Percentiles rank a stretch among this genome's conserved stretches.
These are phyloP conservation scores for Eupithecia pulchellata DNA, from an alignment of 2,888 invertebrate species.

Conservation along the genomic window DNA sequence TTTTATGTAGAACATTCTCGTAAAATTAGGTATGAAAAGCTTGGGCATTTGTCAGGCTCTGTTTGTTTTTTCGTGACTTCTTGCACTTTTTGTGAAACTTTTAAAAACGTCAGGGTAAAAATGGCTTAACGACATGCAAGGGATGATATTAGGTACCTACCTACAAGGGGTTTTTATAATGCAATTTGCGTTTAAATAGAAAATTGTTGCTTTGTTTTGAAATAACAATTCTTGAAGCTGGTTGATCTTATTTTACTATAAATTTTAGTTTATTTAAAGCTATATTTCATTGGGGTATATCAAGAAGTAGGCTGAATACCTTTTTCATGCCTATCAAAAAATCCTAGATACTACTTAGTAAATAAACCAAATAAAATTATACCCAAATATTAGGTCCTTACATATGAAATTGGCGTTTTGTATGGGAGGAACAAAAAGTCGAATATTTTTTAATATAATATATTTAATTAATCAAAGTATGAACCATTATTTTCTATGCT, in stretches of 20 bases:
- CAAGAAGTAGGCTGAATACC: no score
- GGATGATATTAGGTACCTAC: not conserved
- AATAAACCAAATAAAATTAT: no score
- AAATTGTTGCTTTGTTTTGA: not conserved
- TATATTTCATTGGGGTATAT: no score
- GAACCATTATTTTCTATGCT: no score
- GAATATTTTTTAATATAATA: no score
- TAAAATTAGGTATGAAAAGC: conserved; percentile 41
- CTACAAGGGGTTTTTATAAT: not conserved
- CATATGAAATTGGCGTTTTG: no score
- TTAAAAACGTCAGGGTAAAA: not conserved
- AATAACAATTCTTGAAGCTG: not conserved
- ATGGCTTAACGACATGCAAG: conserved; percentile 29
- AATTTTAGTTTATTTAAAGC: no score
- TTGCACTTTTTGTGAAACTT: conserved; percentile 19
- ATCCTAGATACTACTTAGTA: no score
- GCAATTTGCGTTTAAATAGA: not conserved
- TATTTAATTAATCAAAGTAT: no score
- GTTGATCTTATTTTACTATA: not conserved
- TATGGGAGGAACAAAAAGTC: no score
- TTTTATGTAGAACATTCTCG: conserved; percentile 44
- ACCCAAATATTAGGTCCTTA: no score
- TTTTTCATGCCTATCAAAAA: not conserved
- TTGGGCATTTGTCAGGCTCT: conserved; percentile 25
- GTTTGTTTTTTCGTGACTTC: conserved; percentile 27